Conservation (phyloP, 2,113 vertebrate species). For the Scomber japonicus region DNA sequence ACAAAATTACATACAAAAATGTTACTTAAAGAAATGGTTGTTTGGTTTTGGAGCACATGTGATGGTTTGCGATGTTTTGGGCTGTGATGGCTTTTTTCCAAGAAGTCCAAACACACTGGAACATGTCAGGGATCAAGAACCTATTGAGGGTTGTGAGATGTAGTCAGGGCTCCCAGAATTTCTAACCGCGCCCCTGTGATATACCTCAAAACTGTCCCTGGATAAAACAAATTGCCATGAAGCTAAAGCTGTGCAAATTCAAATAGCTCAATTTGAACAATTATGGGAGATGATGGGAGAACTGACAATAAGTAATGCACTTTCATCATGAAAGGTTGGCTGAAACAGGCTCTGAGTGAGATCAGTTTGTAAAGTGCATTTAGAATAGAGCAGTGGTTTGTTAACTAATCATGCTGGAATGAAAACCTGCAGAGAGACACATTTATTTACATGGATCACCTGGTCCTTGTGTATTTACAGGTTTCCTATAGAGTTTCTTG, state of each 20-base stretch:
- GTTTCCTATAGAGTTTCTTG: too few species aligned
- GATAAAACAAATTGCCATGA: background rate
- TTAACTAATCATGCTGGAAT: background rate
- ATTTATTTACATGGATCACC: too few species aligned
- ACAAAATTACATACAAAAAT: constrained; percentile 25
- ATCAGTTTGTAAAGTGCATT: background rate
- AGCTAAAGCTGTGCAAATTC: background rate
- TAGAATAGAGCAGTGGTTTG: background rate
- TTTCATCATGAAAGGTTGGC: background rate
- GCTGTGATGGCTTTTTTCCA: constrained; percentile 8
- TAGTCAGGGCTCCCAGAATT: constrained; percentile 42
- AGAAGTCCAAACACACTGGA: constrained; percentile 48
- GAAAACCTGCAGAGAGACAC: too few species aligned
- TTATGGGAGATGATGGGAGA: background rate
- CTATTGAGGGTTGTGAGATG: constrained; percentile 35
- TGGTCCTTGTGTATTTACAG: too few species aligned
- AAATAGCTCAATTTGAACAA: background rate
- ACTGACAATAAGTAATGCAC: background rate
- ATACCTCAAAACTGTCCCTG: constrained; percentile 15
- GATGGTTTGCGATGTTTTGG: constrained; percentile 8
- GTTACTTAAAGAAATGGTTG: constrained; percentile 20
- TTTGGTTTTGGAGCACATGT: constrained; percentile 40
- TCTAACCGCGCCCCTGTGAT: constrained; percentile 17
- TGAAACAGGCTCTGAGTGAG: background rate
- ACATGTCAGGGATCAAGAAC: constrained; percentile 46